phyloP scores from a whole-genome alignment of 2,888 invertebrate genomes.

The Artemia sp. region DNA sequence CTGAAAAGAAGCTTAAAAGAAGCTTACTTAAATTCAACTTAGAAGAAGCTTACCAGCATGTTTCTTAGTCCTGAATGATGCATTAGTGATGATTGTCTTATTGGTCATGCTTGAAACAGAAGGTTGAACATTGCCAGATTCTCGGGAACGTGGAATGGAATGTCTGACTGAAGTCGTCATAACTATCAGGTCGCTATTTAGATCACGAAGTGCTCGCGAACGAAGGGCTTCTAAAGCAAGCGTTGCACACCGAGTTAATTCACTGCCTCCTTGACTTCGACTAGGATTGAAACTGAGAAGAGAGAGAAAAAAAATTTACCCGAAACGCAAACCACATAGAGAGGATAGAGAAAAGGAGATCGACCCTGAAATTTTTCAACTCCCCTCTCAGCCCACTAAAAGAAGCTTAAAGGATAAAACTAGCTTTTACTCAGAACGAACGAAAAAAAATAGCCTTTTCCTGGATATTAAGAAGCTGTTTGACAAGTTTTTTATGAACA shows the following conservation, averaged over 20 bases:
- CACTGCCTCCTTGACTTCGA: neutral
- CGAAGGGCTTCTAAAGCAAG: slow-evolving; percentile 5
- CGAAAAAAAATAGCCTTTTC: too few relatives aligned
- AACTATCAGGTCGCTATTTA: neutral
- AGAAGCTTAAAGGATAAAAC: too few relatives aligned
- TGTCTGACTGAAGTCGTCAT: slow-evolving; percentile 12
- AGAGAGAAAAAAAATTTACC: neutral
- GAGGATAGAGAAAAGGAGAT: too few relatives aligned
- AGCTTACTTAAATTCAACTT: too few relatives aligned
- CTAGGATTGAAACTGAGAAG: neutral
- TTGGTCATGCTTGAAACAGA: slow-evolving; percentile 2
- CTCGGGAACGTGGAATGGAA: slow-evolving; percentile 14
- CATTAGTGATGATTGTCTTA: neutral
- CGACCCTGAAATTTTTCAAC: too few relatives aligned
- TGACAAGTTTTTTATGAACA: too few relatives aligned
- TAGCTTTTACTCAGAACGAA: too few relatives aligned
- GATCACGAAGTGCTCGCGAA: neutral
- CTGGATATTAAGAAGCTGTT: too few relatives aligned
- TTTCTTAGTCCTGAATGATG: slow-evolving; percentile 13
- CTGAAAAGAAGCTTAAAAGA: too few relatives aligned
- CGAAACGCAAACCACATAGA: too few relatives aligned
- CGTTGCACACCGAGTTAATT: neutral
- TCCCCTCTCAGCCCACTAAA: too few relatives aligned
- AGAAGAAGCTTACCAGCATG: neutral
- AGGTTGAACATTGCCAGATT: slow-evolving; percentile 7